Base-by-base conservation (phyloP, 2,797 vertebrate species). In the Enteromius fasciolatus region DNA sequence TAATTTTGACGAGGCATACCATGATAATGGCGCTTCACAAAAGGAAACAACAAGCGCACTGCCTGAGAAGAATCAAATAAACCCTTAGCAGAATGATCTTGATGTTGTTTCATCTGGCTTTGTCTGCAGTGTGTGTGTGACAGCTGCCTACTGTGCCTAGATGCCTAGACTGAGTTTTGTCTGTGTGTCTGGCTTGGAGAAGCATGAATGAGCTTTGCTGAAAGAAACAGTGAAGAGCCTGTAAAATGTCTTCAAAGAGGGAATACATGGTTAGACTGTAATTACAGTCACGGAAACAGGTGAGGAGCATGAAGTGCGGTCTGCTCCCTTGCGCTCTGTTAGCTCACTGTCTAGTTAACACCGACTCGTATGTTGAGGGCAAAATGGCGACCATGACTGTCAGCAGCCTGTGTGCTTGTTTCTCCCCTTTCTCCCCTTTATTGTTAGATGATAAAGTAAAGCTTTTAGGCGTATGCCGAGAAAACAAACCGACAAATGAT, bases 271-370 rank as follows among this genome's bases (percentile, higher is more conserved):
- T 50, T 78, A 33, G 52, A 25, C 81, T 85, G 57, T 80, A 82
- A 86, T 86, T 85, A 82, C 70, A 82, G 66, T 77, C 64, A 80
- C 12, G 52, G 70, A 79, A 83, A 67, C 66, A 82, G 81, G 83
- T 80, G 70, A 85, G 70, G 63, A 59, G 77, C 76, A 66, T 69
- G 54, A 31, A 1, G 48, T 63, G 61, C 12, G 44, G 75, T 61
- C 54, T n/a, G 54, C 76, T 79, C 76, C 36, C 25, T 33, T 11
- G 39, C 23, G 28, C 50, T 46, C 59, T 39, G 52, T 78, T 78
- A 46, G 68, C 46, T 83, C 25, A 82, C 46, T 12, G 66, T 12
- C 70, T 50, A 31, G 78, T 78, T 83, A 86, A 86, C 57, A 73
- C 59, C 46, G 77, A 87, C 80, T 81, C 59, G 31, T 20, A 33